A percentile compares a stretch with the other conserved stretches of the same genome.
Conservation (phyloP, 2,888 invertebrate species). For the Thecophora atra region DNA sequence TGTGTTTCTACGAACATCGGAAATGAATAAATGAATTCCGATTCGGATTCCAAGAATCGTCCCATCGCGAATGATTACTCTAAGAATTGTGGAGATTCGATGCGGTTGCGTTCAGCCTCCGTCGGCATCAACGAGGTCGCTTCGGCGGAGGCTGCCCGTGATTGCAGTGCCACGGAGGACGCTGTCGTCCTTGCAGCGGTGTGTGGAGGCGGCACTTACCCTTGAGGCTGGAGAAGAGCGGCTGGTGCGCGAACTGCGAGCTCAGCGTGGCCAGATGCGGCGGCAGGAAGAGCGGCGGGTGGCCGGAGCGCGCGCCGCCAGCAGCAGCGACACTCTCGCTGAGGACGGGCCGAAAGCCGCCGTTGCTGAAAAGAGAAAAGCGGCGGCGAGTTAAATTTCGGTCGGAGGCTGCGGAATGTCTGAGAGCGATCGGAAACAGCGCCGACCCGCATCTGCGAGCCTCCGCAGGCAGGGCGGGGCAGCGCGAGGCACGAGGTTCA, state of each 20-base stretch:
- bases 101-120: slow-evolving; percentile 13
- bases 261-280: slow-evolving; percentile 79
- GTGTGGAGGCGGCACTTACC: slow-evolving; percentile 68
- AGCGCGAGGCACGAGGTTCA: background rate
- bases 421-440: too few relatives aligned
- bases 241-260: slow-evolving; percentile 82
- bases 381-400: background rate
- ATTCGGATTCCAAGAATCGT: too few relatives aligned
- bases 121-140: background rate
- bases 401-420: too few relatives aligned
- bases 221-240: slow-evolving; percentile 83
- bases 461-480: background rate
- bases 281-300: slow-evolving; percentile 84
- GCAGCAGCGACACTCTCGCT: slow-evolving; percentile 65
- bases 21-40: too few relatives aligned
- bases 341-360: slow-evolving; percentile 71
- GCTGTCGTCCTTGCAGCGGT: background rate
- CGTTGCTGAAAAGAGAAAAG: slow-evolving; percentile 67
- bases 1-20: too few relatives aligned
- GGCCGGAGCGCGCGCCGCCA: slow-evolving; percentile 67
- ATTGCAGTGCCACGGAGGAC: slow-evolving; percentile 1
- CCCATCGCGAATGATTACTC: too few relatives aligned
- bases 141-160: slow-evolving; percentile 15
- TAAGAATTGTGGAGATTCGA: slow-evolving; percentile 4
- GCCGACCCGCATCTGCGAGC: slow-evolving; percentile 25